A percentile compares a stretch with the other conserved stretches of the same genome.
Evolutionary conservation across 2,113 vertebrate genomes (phyloP).

Genomic region (Myrmecophaga tridactyla): DNA sequence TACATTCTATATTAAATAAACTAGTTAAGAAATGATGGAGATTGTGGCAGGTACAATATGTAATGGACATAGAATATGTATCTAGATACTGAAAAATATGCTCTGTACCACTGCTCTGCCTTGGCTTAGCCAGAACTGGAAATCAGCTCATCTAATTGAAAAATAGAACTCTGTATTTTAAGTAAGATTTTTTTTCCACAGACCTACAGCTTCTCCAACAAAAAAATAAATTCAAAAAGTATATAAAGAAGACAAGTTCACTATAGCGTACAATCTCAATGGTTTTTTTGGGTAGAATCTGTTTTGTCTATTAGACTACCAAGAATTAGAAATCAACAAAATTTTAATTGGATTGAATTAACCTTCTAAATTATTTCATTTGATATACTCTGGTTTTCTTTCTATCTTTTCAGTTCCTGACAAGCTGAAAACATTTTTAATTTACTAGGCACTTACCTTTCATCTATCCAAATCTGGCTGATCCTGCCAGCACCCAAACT

Average conservation of each 20-base stretch:
- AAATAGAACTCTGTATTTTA: background rate
- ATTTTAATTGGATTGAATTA: background rate
- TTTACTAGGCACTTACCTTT: background rate
- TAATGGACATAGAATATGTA: background rate
- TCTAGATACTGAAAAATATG: background rate
- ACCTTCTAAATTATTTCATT: background rate
- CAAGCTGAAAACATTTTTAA: background rate
- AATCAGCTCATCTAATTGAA: background rate
- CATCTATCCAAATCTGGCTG: background rate
- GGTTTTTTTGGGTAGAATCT: background rate
- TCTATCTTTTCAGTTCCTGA: background rate
- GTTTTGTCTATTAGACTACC: background rate
- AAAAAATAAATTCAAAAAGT: background rate
- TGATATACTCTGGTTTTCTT: background rate
- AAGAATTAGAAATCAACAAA: background rate
- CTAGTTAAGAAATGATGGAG: background rate
- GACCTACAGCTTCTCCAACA: no score
- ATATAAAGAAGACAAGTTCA: background rate
- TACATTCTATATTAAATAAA: background rate
- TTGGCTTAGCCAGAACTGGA: background rate
- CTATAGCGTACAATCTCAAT: background rate
- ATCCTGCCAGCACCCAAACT: background rate
- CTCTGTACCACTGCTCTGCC: background rate
- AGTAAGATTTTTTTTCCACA: no score
- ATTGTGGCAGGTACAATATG: background rate